phyloP scores from a whole-genome alignment of 2,113 vertebrate species.

The Athene cunicularia region DNA sequence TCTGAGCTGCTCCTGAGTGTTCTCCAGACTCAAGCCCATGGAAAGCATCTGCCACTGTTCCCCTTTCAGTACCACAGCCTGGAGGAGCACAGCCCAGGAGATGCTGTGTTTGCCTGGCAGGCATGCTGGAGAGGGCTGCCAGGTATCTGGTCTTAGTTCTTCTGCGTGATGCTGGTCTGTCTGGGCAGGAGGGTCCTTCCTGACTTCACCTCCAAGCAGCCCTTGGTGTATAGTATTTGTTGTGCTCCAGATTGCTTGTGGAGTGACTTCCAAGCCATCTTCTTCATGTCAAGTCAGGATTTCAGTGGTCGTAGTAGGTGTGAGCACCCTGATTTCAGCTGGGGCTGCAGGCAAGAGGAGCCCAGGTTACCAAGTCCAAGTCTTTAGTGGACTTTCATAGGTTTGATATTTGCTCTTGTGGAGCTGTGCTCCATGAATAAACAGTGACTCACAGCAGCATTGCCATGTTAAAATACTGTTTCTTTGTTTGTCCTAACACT shows the following conservation, averaged over 20 bases:
- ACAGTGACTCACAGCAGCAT: neutral
- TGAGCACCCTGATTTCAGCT: neutral
- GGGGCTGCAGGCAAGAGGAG: neutral
- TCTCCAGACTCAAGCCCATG: neutral
- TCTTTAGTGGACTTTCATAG: neutral
- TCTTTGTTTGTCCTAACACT: neutral
- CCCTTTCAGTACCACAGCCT: neutral
- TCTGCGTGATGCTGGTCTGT: neutral
- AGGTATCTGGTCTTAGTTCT: neutral
- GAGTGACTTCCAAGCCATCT: neutral
- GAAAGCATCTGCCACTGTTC: neutral
- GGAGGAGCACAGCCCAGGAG: neutral
- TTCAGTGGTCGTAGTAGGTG: neutral
- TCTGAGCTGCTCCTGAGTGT: neutral
- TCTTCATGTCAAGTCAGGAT: neutral
- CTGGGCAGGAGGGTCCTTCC: neutral
- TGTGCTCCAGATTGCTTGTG: neutral
- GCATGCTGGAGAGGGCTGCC: neutral
- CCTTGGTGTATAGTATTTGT: neutral
- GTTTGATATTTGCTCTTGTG: neutral
- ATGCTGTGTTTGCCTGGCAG: neutral
- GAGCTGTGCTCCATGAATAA: neutral
- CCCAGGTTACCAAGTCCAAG: neutral
- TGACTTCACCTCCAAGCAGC: neutral
- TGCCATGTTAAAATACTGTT: neutral